Conservation (phyloP, 2,888 invertebrate genomes). For the Drosophila parthenogenetica region DNA sequence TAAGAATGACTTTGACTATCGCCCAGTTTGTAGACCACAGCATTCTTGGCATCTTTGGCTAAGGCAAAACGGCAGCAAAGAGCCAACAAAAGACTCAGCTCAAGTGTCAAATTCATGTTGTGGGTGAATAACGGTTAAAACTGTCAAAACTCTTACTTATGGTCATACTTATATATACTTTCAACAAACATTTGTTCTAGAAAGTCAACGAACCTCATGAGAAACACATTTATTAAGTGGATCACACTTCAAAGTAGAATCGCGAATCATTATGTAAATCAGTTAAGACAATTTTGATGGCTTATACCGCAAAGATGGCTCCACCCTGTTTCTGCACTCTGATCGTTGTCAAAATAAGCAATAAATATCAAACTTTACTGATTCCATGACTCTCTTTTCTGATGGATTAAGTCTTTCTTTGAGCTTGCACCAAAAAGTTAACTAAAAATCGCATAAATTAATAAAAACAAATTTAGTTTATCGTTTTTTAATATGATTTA, state of each 20-base stretch:
- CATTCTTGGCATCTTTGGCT: constrained; percentile 14
- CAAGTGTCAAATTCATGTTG: constrained; percentile 34
- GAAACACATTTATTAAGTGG: not conserved
- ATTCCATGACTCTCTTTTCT: not conserved
- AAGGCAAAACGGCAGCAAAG: constrained; percentile 18
- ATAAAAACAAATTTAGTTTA: not conserved
- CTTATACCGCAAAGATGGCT: constrained; percentile 2
- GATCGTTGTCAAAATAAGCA: constrained; percentile 10
- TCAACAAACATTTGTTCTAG: not conserved
- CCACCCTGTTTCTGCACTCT: not conserved
- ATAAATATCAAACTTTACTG: constrained; percentile 15
- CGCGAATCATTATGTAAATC: constrained; percentile 20
- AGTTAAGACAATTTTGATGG: constrained; percentile 8
- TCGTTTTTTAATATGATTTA: not conserved
- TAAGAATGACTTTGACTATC: not conserved
- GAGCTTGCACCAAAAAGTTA: not conserved
- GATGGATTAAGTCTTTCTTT: not conserved
- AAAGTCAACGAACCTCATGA: not conserved
- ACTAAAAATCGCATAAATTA: not conserved
- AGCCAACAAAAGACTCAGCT: constrained; percentile 31
- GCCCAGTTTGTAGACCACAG: not conserved
- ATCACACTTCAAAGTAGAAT: not conserved
- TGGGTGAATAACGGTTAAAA: constrained; percentile 17
- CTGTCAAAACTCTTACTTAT: constrained; percentile 22
- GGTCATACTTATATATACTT: constrained; percentile 31